Evolutionary conservation across 2,113 vertebrate species (phyloP).

Genomic region (Naja naja): DNA sequence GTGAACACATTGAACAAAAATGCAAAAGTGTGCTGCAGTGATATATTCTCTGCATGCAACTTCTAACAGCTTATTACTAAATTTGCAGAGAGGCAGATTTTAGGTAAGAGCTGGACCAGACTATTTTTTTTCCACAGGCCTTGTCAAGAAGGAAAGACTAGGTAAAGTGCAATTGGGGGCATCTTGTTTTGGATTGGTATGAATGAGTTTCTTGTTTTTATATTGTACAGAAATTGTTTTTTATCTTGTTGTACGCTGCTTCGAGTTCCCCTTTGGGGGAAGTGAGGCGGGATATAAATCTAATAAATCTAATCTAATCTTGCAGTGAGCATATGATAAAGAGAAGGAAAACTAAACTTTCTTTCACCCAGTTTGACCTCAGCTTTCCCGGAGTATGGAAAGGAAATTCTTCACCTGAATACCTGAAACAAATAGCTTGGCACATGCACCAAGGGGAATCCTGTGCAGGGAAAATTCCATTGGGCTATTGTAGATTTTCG

Average conservation of each 20-base stretch:
- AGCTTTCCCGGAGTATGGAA: neutral
- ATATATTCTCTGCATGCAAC: neutral
- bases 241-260: too few relatives aligned
- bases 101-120: neutral
- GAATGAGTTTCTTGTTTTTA: too few relatives aligned
- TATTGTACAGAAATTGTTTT: too few relatives aligned
- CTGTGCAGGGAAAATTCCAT: neutral
- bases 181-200: too few relatives aligned
- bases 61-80: neutral
- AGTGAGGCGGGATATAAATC: too few relatives aligned
- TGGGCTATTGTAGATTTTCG: neutral
- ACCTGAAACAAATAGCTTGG: neutral
- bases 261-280: too few relatives aligned
- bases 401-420: neutral
- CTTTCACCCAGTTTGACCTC: neutral
- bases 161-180: neutral
- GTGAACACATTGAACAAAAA: neutral
- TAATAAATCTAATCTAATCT: too few relatives aligned
- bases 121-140: neutral
- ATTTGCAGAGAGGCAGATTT: neutral
- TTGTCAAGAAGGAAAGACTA: neutral
- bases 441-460: neutral
- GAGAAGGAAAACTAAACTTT: neutral
- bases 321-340: neutral
- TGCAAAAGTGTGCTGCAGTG: neutral